Evolutionary conservation across 2,888 invertebrate species (phyloP).

Genomic region (Busseola fusca): DNA sequence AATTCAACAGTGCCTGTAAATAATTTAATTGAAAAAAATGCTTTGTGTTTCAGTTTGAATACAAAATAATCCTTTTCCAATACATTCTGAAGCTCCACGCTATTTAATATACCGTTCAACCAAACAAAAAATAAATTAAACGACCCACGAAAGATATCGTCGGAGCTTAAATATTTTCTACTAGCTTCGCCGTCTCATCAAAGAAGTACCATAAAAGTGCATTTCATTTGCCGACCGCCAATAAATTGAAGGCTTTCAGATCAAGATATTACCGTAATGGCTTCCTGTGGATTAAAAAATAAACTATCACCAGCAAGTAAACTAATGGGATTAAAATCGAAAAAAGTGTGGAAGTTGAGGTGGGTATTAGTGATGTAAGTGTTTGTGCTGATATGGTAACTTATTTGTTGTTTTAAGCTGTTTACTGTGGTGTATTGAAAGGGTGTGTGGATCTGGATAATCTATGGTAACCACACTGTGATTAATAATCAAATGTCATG

Average conservation of each 20-base stretch:
- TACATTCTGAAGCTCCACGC: not conserved
- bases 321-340: constrained; percentile 52
- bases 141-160: not conserved
- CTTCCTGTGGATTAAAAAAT: constrained; percentile 67
- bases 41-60: not conserved
- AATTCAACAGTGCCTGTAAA: too few species aligned
- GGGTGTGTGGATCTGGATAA: not conserved
- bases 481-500: not conserved
- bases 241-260: constrained; percentile 75
- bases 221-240: constrained; percentile 74
- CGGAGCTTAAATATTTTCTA: not conserved
- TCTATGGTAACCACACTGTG: not conserved
- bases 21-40: too few species aligned
- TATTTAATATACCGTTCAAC: not conserved
- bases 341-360: constrained; percentile 23
- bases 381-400: not conserved
- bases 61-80: not conserved
- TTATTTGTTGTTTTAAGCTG: not conserved
- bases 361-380: constrained; percentile 4
- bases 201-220: constrained; percentile 72
- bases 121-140: constrained; percentile 14
- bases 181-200: constrained; percentile 51
- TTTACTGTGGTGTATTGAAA: not conserved
- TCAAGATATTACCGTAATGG: constrained; percentile 79
- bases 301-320: constrained; percentile 49